Base-by-base conservation (phyloP, 2,797 vertebrate genomes). In the Manis pentadactyla region DNA sequence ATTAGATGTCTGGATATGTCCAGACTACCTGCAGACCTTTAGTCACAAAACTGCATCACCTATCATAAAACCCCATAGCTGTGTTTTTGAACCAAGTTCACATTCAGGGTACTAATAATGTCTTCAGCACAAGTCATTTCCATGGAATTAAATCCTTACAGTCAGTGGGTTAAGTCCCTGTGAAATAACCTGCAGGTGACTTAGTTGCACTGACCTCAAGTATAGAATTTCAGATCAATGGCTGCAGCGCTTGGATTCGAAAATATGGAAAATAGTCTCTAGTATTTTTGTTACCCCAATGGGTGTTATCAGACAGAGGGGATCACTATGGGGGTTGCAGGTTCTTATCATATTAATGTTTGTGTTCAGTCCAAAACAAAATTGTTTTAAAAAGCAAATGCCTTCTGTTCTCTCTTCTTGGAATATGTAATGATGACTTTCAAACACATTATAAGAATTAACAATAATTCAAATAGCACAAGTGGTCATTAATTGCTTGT, bases 381-480 rank as follows among this genome's bases (percentile, higher is more conserved):
- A 93, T 53, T 82, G 95, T 87, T 97, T 95, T 7, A 78, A 95
- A 96, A 97, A 97, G 29, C 90, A 96, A 96, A 85, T 92, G 66
- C 63, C 79, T 95, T 97, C 89, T 96, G 87, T 96, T 97, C 74
- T 82, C 55, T 96, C 61, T 94, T 95, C 59, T 85, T 93, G 51
- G 93, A 95, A 94, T 84, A 87, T 57, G 2, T 39, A 73, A 79
- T 78, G 49, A 96, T 92, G 59, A 92, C n/a, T 96, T 97, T 73
- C 55, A 89, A 87, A 95, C 61, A 84, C 49, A 87, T 71, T 87
- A 96, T 88, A 55, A 94, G 61, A 95, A 98, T 98, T 98, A 98
- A 98, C 97, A 98, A 97, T 98, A 98, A 97, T 98, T 98, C 97
- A 98, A 98, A 98, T 61, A 97, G 88, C 92, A 98, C 94, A 97